Conservation (phyloP, 2,888 invertebrate genomes). For the Shargacucullia verbasci region DNA sequence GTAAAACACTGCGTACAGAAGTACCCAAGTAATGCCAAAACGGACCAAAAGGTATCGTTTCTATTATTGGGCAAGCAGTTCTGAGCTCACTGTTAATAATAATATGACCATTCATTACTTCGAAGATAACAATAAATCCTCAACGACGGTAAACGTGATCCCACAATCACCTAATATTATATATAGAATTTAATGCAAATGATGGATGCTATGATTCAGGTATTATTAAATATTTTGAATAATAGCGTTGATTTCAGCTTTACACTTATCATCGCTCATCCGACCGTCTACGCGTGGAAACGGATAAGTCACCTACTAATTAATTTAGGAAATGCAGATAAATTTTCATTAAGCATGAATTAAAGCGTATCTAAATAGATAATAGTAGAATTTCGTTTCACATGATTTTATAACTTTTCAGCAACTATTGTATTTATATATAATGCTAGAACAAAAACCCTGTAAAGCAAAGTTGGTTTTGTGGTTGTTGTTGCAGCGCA, state of each 20-base stretch:
- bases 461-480: too few species aligned
- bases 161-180: background rate
- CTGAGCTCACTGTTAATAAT: background rate
- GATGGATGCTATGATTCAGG: background rate
- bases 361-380: too few species aligned
- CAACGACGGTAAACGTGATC: background rate
- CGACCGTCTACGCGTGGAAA: constrained; percentile 38
- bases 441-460: too few species aligned
- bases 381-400: too few species aligned
- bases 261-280: constrained; percentile 23
- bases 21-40: too few species aligned
- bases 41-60: background rate
- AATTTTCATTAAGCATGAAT: too few species aligned
- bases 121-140: background rate
- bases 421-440: too few species aligned
- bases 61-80: background rate
- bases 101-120: background rate
- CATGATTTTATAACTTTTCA: too few species aligned
- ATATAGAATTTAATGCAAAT: background rate
- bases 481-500: too few species aligned
- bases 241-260: constrained; percentile 26
- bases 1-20: background rate
- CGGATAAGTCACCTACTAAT: constrained; percentile 27
- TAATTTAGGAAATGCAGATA: too few species aligned
- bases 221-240: too few species aligned